phyloP scores from a whole-genome alignment of 2,113 vertebrate genomes.

The Thunnus maccoyii region DNA sequence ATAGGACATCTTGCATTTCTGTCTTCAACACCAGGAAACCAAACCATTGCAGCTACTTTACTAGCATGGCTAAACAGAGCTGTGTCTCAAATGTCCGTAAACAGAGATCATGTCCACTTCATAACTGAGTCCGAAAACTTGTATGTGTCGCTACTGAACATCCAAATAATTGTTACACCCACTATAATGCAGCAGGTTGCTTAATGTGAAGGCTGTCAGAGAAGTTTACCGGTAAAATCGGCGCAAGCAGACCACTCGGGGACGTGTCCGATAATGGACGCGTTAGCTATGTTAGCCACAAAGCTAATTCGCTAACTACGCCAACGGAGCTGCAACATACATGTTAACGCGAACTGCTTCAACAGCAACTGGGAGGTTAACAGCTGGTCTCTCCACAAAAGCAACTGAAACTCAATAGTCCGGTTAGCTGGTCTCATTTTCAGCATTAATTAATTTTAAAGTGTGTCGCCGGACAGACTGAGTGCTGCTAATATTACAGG shows the following conservation, averaged over 20 bases:
- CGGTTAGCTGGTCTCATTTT: background rate
- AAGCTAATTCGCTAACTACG: background rate
- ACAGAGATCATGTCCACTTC: background rate
- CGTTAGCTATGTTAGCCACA: constrained; percentile 34
- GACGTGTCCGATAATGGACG: constrained; percentile 57
- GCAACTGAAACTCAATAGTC: rapidly evolving
- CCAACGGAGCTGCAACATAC: background rate
- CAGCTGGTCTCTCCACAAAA: background rate
- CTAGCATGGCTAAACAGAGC: background rate
- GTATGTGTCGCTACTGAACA: rapidly evolving
- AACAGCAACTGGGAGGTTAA: background rate
- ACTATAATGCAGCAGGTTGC: rapidly evolving
- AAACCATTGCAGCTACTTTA: background rate
- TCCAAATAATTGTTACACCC: no score
- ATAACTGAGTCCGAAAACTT: background rate
- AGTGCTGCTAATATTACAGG: constrained; percentile 6
- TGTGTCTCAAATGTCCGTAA: background rate
- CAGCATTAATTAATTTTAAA: background rate
- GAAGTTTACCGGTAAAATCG: background rate
- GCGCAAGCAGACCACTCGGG: no score
- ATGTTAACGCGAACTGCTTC: background rate
- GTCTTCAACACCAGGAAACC: no score
- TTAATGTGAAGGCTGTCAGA: background rate
- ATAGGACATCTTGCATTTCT: background rate
- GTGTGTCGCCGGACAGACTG: background rate